Evolutionary conservation across 2,888 invertebrate genomes (phyloP), one percentile per base, ranked within the genome.

Genomic region (Spicauda simplicius): DNA sequence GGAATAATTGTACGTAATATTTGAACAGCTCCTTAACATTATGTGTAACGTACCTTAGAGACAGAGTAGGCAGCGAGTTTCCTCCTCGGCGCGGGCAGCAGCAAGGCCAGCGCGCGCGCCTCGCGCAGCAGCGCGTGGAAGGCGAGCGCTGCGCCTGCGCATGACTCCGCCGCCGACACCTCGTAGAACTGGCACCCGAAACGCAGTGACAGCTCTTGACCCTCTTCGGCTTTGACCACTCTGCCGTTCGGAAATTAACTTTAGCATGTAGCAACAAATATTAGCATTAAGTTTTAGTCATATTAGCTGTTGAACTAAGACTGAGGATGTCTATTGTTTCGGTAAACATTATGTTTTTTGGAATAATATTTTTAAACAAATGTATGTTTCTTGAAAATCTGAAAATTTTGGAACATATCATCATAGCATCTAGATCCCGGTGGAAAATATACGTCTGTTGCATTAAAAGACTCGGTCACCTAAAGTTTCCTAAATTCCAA

Each of bases 141-240:
- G 59, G 97, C 97, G 67, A 97, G 91, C 48, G 97, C 96, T 0
- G 97, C 97, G 69, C 97, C 97, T 0, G 97, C 96, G 77, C 95
- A 95, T 77, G 96, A 96, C 85, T 97, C 97, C 41, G 97, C 97
- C 12, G 97, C 97, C 67, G 97, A 97, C 68, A 97, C 96, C 88
- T 97, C 97, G 88, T 97, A 97, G 88, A 97, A 97, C 86, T 97
- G 97, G 79, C 97, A 97, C 53, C 96, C 96, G 83, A 95, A 97
- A 72, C 96, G 95, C 76, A 97, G 86, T 14, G 97, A 97, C 72
- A 97, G 82, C 84, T 97, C 97, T 78, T 97, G 97, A 52, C 97
- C 97, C 78, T 96, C 97, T 82, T 97, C 96, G 52, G 97, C 96
- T 79, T 96, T 96, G 62, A 97, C 95, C 88, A 95, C 95, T 84